Evolutionary conservation across 2,113 vertebrate species (phyloP).

Genomic region (Azemiops feae): DNA sequence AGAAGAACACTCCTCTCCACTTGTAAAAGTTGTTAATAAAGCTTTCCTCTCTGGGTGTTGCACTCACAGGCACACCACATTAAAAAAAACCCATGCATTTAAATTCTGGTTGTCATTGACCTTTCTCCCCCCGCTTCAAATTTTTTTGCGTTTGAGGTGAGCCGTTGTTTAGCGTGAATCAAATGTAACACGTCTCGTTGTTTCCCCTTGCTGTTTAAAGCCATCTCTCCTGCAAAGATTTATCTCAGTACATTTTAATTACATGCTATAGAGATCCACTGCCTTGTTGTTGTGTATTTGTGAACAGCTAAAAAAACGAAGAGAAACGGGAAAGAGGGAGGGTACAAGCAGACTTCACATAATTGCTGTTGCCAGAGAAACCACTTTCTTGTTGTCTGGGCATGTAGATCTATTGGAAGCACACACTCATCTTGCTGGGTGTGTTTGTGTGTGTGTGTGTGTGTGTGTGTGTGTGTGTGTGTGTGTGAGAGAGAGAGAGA

Average conservation of each 20-base stretch:
- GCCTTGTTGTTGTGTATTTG: slow-evolving; percentile 60
- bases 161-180: slow-evolving; percentile 18
- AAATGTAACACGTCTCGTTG: not conserved
- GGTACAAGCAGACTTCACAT: slow-evolving; percentile 58
- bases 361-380: slow-evolving; percentile 77
- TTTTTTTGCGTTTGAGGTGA: slow-evolving; percentile 8
- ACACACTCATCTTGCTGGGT: slow-evolving; percentile 48
- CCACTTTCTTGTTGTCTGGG: slow-evolving; percentile 71
- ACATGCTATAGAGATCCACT: slow-evolving; percentile 49
- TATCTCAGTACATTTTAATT: slow-evolving; percentile 62
- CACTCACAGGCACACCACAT: not conserved
- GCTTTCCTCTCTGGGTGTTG: slow-evolving; percentile 2
- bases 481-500: no score
- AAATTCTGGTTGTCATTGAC: slow-evolving; percentile 25
- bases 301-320: slow-evolving; percentile 67
- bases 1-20: not conserved
- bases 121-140: slow-evolving; percentile 3
- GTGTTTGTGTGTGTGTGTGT: not conserved
- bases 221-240: slow-evolving; percentile 44
- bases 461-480: slow-evolving; percentile 11
- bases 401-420: slow-evolving; percentile 65
- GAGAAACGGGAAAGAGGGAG: slow-evolving; percentile 54
- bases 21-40: not conserved
- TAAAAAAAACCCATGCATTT: not conserved
- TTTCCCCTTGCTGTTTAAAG: slow-evolving; percentile 4